Conservation (phyloP, 2,113 vertebrate species). For the Nyctereutes procyonoides region DNA sequence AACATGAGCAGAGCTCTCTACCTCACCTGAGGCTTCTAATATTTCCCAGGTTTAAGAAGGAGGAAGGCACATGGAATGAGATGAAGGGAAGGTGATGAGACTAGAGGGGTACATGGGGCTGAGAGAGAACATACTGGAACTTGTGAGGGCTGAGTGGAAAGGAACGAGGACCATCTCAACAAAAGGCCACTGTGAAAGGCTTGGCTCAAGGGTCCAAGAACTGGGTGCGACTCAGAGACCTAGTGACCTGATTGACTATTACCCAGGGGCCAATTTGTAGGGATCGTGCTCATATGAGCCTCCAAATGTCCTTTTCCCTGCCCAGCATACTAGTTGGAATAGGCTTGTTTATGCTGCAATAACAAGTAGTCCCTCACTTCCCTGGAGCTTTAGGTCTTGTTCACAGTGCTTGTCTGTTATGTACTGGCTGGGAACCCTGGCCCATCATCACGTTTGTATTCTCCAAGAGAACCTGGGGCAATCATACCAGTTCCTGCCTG, state of each 20-base stretch:
- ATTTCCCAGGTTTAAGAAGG: background rate
- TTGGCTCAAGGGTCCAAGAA: background rate
- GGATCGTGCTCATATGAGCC: background rate
- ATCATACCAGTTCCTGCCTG: background rate
- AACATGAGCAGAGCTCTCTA: background rate
- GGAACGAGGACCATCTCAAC: background rate
- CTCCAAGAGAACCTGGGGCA: background rate
- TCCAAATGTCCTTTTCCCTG: background rate
- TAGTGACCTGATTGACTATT: background rate
- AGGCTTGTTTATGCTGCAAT: background rate
- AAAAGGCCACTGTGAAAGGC: background rate
- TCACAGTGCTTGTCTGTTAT: background rate
- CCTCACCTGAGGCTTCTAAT: background rate
- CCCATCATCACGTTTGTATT: too few relatives aligned
- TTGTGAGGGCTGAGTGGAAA: too few relatives aligned
- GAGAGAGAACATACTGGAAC: too few relatives aligned
- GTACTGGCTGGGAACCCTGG: background rate
- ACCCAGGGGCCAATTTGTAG: background rate
- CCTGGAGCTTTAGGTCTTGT: background rate
- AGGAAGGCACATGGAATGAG: background rate
- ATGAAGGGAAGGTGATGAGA: background rate
- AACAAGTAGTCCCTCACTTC: background rate
- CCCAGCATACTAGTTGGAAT: background rate
- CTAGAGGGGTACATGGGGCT: background rate
- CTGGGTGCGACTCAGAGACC: background rate